Evolutionary conservation across 2,113 vertebrate genomes (phyloP), one percentile per base, ranked within the genome.

Genomic region (Uria aalge): DNA sequence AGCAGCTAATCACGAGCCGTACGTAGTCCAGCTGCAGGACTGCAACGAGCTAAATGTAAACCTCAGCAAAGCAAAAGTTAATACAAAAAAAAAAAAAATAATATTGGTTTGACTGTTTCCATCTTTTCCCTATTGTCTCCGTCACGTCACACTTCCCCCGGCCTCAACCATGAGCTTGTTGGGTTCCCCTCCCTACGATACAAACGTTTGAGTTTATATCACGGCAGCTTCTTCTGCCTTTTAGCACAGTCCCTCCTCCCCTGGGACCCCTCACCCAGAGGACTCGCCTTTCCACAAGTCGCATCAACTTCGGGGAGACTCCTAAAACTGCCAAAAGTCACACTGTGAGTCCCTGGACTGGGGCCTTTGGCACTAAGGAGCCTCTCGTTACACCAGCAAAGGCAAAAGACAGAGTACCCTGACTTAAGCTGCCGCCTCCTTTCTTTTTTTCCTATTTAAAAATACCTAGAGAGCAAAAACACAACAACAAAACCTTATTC

Each of bases 131-230:
- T 21, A 3, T 29, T 60, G 40, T 48, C 26, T 40, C 23, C 23
- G 2, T 53, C 1, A 1, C 1, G 9, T 11, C 18, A 7, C 29
- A 26, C 47, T 63, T 24, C n/a, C 41, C 45, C 56, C 22, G 20
- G 30, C 66, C 40, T 74, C 77, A 27, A 26, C 47, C 41, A 14
- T 32, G 20, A 22, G 11, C 15, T 40, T 29, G 18, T 4, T 52
- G 47, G 7, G 8, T 43, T 36, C 47, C 29, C 15, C 6, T 5
- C 48, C 45, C 47, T 36, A 56, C 15, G 43, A 4, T 22, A 18
- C 47, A 48, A 74, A 53, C 9, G 14, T 19, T 41, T 23, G 38
- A 9, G 6, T 32, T 79, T 32, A 48, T 5, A 18, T 9, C 32
- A 12, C 32, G 41, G 63, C 50, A 4, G 19, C 38, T 30, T 6